Conservation (phyloP, 2,797 vertebrate genomes). For the Premnoplex brunnescens region DNA sequence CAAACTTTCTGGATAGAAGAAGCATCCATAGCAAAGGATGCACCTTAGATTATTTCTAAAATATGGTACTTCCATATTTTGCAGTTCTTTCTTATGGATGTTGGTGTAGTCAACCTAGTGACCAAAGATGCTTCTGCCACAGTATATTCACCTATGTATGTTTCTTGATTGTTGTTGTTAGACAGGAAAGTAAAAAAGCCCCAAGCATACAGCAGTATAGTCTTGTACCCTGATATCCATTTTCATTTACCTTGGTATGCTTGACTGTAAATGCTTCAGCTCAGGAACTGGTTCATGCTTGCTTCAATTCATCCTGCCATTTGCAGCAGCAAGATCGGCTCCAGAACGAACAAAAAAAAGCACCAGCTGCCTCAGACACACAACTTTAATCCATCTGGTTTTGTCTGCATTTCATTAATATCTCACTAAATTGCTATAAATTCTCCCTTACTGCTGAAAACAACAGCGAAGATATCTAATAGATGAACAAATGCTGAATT, state of each 20-base stretch:
- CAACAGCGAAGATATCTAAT: not conserved
- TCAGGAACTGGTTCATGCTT: not conserved
- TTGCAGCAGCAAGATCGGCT: not conserved
- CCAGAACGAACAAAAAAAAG: not conserved
- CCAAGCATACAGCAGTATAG: not conserved
- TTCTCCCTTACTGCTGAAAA: not conserved
- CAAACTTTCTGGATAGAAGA: not conserved
- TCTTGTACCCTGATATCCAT: not conserved
- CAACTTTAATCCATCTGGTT: not conserved
- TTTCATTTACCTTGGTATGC: not conserved
- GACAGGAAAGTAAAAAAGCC: not conserved
- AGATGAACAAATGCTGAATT: not conserved
- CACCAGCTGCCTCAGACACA: not conserved
- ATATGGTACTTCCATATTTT: fast-evolving
- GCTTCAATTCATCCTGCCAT: not conserved
- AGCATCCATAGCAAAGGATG: fast-evolving
- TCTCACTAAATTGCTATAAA: not conserved
- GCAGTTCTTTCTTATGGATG: not conserved
- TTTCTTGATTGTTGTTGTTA: not conserved
- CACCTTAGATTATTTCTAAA: not conserved
- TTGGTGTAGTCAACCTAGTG: not conserved
- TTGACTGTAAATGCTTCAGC: not conserved
- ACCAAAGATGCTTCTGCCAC: not conserved
- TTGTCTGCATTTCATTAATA: not conserved
- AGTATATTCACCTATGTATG: not conserved